Evolutionary conservation across 2,888 invertebrate species (phyloP).

Genomic region (Polydrusus pterygomalis): DNA sequence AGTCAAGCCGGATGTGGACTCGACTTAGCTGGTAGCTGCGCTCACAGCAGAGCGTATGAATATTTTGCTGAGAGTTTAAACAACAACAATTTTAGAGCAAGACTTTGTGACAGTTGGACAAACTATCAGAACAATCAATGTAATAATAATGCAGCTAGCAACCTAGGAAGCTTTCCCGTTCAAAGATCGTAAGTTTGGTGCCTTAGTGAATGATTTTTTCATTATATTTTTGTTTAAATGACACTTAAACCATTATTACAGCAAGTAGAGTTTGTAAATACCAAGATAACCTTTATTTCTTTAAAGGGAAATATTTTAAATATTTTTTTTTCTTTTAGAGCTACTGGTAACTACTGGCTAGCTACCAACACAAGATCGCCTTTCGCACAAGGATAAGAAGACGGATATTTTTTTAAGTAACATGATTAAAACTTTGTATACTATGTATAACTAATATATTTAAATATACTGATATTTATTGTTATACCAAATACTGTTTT

Average conservation of each 20-base stretch:
- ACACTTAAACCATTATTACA: too few relatives aligned
- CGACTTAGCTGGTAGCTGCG: constrained; percentile 67
- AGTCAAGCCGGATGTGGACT: constrained; percentile 68
- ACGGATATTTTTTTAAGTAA: constrained; percentile 3
- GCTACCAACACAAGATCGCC: constrained; percentile 70
- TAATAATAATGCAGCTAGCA: constrained; percentile 43
- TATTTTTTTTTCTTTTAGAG: constrained; percentile 59
- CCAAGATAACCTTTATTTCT: too few relatives aligned
- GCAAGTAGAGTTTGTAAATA: too few relatives aligned
- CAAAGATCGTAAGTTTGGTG: constrained; percentile 45
- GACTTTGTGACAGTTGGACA: constrained; percentile 28
- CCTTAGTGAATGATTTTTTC: too few relatives aligned
- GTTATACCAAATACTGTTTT: neutral
- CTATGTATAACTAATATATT: neutral
- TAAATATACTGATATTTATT: neutral
- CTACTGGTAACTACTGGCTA: constrained; percentile 78
- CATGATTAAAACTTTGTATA: neutral
- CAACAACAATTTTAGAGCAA: constrained; percentile 39
- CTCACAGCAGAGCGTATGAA: constrained; percentile 70
- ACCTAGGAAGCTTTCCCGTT: constrained; percentile 55
- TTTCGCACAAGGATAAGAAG: constrained; percentile 45
- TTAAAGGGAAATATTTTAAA: neutral
- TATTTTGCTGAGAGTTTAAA: constrained; percentile 72
- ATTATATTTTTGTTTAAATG: too few relatives aligned
- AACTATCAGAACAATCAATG: constrained; percentile 53